Percentiles rank a stretch among this genome's conserved stretches.
Conservation (phyloP, 1,140 invertebrate genomes). For the Calephelis virginiensis region DNA sequence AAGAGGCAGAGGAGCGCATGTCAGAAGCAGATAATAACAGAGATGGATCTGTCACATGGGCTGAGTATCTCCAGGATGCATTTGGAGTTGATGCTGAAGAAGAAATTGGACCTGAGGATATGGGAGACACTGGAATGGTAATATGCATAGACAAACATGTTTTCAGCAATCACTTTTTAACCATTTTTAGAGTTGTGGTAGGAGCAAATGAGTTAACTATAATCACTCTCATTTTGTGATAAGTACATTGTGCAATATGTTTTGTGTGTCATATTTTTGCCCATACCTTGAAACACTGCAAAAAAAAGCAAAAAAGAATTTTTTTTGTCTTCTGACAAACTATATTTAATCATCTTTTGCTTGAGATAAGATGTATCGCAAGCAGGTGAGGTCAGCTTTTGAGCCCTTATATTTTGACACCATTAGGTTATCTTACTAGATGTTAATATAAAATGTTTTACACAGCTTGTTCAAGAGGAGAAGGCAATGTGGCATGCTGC, state of each 20-base stretch:
- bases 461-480: constrained; percentile 86
- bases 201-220: no score
- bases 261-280: no score
- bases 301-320: no score
- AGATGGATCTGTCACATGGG: constrained; percentile 92
- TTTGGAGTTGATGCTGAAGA: constrained; percentile 62
- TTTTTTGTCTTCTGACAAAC: no score
- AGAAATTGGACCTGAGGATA: constrained; percentile 57
- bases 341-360: no score
- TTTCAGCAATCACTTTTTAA: background rate
- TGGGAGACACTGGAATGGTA: constrained; percentile 68
- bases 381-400: no score
- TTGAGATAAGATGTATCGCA: no score
- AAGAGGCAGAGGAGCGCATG: constrained; percentile 92
- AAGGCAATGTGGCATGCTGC: constrained; percentile 91
- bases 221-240: no score
- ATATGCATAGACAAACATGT: constrained; percentile 22
- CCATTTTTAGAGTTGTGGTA: background rate
- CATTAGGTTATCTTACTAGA: no score
- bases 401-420: no score
- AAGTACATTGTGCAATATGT: no score
- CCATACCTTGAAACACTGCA: background rate
- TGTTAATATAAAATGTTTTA: constrained; percentile 12
- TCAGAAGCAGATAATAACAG: constrained; percentile 91
- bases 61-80: constrained; percentile 86